Conservation (phyloP, 2,888 invertebrate species). For the Sphecodes monilicornis region DNA sequence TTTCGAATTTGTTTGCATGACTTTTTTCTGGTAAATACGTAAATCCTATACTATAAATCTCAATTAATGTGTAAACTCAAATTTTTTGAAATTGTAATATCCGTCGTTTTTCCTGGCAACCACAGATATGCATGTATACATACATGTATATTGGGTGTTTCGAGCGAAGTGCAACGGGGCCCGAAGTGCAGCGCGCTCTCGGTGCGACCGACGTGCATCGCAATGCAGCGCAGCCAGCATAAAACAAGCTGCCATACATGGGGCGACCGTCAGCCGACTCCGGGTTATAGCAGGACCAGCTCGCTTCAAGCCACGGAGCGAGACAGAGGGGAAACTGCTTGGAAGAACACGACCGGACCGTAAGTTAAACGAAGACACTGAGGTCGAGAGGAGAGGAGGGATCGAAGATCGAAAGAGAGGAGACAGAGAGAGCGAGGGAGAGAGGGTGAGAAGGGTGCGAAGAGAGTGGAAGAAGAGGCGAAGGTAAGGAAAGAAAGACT, state of each 20-base stretch:
- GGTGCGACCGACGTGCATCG: slow-evolving; percentile 71
- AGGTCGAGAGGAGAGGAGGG: not conserved
- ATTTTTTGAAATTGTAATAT: no score
- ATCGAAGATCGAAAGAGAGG: slow-evolving; percentile 26
- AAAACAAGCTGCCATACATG: slow-evolving; percentile 84
- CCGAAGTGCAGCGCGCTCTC: slow-evolving; percentile 55
- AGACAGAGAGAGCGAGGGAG: not conserved
- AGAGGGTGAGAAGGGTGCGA: slow-evolving; percentile 15
- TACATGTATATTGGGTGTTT: slow-evolving; percentile 68
- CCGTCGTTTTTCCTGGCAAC: no score
- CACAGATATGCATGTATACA: no score
- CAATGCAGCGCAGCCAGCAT: slow-evolving; percentile 80
- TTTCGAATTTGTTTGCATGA: no score
- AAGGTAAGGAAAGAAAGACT: slow-evolving; percentile 13
- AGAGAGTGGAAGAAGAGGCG: slow-evolving; percentile 10
- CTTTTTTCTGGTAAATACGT: no score
- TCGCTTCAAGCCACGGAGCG: slow-evolving; percentile 52
- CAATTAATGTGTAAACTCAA: no score
- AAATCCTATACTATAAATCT: no score
- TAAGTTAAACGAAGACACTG: not conserved
- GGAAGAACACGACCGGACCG: not conserved
- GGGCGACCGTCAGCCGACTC: slow-evolving; percentile 83
- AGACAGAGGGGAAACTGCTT: slow-evolving; percentile 50
- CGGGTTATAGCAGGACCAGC: slow-evolving; percentile 79
- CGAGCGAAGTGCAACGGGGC: slow-evolving; percentile 67